Evolutionary conservation across 1,140 invertebrate genomes (phyloP).

Genomic region (Cryptotermes secundus): DNA sequence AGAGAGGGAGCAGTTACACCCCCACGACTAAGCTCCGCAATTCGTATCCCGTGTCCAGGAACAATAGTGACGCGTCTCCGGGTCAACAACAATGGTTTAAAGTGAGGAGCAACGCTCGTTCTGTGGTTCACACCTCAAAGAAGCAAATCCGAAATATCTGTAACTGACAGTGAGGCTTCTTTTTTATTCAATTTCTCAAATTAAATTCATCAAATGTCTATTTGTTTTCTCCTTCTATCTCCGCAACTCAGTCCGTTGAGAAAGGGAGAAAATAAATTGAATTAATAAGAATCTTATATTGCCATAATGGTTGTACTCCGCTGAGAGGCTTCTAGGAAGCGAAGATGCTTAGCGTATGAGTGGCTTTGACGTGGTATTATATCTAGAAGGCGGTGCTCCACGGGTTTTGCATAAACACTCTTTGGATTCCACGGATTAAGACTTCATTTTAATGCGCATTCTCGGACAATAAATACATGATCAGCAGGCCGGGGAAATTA

Average conservation of each 20-base stretch:
- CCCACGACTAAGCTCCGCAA: neutral
- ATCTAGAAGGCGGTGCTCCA: neutral
- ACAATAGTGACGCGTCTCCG: neutral
- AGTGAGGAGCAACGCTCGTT: neutral
- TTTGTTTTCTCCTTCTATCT: neutral
- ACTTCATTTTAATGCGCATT: neutral
- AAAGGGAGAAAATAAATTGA: constrained; percentile 15
- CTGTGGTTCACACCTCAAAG: neutral
- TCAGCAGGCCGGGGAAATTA: neutral
- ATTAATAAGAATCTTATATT: constrained; percentile 13
- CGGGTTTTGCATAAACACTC: neutral
- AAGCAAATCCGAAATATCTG: neutral
- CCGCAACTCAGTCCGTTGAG: neutral
- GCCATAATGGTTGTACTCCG: neutral
- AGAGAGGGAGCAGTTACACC: neutral
- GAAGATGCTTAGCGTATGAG: neutral
- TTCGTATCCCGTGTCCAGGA: neutral
- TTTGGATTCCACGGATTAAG: neutral
- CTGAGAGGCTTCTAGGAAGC: neutral
- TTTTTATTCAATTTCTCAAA: neutral
- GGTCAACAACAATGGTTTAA: neutral
- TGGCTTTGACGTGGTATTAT: neutral
- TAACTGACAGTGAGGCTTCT: neutral
- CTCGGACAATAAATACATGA: neutral
- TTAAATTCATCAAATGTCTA: neutral